Evolutionary conservation across 2,113 vertebrate species (phyloP).

Genomic region (Eulacestoma nigropectus): DNA sequence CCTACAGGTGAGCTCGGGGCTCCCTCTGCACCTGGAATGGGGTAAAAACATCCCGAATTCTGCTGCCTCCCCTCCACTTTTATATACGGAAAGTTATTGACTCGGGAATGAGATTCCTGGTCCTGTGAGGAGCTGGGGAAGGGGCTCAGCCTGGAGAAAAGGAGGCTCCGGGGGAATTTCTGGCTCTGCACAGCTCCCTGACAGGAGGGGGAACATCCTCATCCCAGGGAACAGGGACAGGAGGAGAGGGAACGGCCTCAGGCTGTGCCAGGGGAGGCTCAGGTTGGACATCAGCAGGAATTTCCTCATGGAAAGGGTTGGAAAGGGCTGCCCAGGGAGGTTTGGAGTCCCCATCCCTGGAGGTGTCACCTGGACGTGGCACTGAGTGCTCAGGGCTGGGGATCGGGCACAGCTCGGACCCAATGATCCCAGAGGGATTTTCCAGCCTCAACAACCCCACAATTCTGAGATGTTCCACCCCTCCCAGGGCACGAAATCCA

Average conservation of each 20-base stretch:
- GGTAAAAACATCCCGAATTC: fast-evolving
- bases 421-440: neutral
- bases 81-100: fast-evolving
- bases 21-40: fast-evolving
- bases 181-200: neutral
- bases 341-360: neutral
- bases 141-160: neutral
- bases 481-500: neutral
- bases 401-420: fast-evolving
- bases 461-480: neutral
- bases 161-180: neutral
- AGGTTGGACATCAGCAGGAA: neutral
- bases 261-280: neutral
- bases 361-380: neutral
- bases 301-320: neutral
- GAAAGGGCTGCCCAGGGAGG: neutral
- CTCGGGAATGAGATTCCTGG: neutral
- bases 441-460: neutral
- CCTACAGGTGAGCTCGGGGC: constrained; percentile 79
- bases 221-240: neutral
- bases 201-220: neutral
- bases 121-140: neutral
- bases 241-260: neutral
- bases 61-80: neutral
- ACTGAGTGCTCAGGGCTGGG: neutral